These are phyloP conservation scores for Meda fulgida DNA, from an alignment of 2,797 vertebrate species.

Conservation along the genomic window DNA sequence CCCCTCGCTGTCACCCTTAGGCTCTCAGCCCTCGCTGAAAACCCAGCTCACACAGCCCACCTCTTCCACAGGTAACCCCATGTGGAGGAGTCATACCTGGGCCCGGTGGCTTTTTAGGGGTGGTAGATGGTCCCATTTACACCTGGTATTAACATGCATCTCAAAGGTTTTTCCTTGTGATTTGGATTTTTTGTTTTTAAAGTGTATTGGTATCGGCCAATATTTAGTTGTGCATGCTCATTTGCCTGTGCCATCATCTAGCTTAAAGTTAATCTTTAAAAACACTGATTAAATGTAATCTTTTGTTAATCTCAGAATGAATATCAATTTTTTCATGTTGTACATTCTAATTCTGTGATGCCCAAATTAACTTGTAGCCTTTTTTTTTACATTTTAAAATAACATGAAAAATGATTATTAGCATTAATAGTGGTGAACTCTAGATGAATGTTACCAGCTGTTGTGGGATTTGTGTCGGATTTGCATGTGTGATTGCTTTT, in stretches of 20 bases:
- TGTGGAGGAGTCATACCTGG: constrained; percentile 34
- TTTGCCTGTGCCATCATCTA: background rate
- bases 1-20: constrained; percentile 66
- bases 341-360: background rate
- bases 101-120: constrained; percentile 55
- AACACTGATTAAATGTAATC: background rate
- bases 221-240: background rate
- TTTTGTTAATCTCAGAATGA: background rate
- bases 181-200: background rate
- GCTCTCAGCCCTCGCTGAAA: constrained; percentile 78
- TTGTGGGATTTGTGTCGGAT: background rate
- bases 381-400: background rate
- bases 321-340: background rate
- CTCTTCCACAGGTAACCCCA: constrained; percentile 89
- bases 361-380: background rate
- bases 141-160: constrained; percentile 23
- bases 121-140: constrained; percentile 12
- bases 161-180: background rate
- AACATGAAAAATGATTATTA: background rate
- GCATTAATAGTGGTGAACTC: background rate
- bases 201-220: background rate
- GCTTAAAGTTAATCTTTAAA: background rate
- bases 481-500: background rate
- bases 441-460: constrained; percentile 2
- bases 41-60: constrained; percentile 78